These are phyloP conservation scores for Lates calcarifer DNA, from an alignment of 2,113 vertebrate genomes.

Conservation along the genomic window DNA sequence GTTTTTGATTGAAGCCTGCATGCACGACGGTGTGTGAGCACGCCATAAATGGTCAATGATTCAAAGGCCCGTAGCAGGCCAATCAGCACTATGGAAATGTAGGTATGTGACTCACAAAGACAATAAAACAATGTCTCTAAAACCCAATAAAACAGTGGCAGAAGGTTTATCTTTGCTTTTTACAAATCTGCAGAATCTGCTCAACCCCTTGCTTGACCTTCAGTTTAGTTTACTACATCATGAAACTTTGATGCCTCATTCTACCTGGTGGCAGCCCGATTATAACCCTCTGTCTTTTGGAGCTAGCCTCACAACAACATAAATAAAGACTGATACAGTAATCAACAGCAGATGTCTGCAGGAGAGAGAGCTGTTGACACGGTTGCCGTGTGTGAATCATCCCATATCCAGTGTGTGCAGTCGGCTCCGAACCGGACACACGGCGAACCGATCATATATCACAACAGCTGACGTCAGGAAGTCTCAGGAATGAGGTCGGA, in stretches of 20 bases:
- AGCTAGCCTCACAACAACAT: constrained; percentile 4
- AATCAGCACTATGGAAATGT: constrained; percentile 72
- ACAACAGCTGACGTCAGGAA: constrained; percentile 78
- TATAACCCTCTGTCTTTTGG: background rate
- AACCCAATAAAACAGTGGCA: constrained; percentile 57
- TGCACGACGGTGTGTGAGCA: constrained; percentile 52
- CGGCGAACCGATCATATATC: constrained; percentile 63
- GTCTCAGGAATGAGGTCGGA: constrained; percentile 66
- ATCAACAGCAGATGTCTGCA: constrained; percentile 72
- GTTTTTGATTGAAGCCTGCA: constrained; percentile 67
- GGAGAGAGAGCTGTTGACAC: constrained; percentile 54
- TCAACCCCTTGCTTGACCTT: constrained; percentile 45
- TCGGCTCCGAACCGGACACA: constrained; percentile 39
- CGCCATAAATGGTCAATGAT: constrained; percentile 81
- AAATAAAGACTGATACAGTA: constrained; percentile 56
- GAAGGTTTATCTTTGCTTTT: constrained; percentile 42
- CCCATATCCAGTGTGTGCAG: constrained; percentile 32
- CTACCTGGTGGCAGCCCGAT: constrained; percentile 36
- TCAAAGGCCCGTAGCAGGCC: constrained; percentile 56
- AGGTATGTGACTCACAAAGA: constrained; percentile 64
- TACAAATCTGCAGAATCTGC: constrained; percentile 48
- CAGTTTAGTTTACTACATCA: constrained; percentile 41
- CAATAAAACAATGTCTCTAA: constrained; percentile 60
- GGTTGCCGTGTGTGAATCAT: constrained; percentile 68
- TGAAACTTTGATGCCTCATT: constrained; percentile 49